Evolutionary conservation across 2,797 vertebrate genomes (phyloP).

Genomic region (Takifugu rubripes): DNA sequence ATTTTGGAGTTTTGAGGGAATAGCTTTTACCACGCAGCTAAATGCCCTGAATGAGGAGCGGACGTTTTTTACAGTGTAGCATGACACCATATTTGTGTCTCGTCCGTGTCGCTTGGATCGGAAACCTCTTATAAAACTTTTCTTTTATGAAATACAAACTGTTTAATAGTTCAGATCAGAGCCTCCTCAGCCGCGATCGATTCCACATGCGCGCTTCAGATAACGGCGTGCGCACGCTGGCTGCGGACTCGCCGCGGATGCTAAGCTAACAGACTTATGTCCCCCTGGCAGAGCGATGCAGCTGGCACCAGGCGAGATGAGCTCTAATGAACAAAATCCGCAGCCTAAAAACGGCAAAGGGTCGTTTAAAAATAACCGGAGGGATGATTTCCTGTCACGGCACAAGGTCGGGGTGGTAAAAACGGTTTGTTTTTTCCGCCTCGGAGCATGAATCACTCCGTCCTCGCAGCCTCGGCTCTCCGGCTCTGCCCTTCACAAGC

Average conservation of each 20-base stretch:
- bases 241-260: constrained; percentile 9
- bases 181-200: no score
- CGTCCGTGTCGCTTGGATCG: background rate
- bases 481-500: constrained; percentile 66
- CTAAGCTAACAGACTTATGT: constrained; percentile 17
- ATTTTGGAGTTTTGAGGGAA: no score
- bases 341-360: constrained; percentile 23
- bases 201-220: no score
- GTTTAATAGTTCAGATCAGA: no score
- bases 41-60: no score
- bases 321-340: constrained; percentile 42
- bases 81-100: no score
- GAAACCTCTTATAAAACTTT: background rate
- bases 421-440: constrained; percentile 53
- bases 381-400: constrained; percentile 44
- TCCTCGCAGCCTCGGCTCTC: constrained; percentile 31
- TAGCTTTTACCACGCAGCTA: no score
- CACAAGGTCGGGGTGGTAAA: constrained; percentile 61
- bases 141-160: no score
- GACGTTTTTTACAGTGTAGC: no score
- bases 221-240: constrained; percentile 8
- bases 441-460: constrained; percentile 48
- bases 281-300: constrained; percentile 13
- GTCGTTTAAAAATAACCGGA: constrained; percentile 57
- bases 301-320: constrained; percentile 8